Evolutionary conservation across 2,888 invertebrate species (phyloP).

Genomic region (Itoplectis maculator): DNA sequence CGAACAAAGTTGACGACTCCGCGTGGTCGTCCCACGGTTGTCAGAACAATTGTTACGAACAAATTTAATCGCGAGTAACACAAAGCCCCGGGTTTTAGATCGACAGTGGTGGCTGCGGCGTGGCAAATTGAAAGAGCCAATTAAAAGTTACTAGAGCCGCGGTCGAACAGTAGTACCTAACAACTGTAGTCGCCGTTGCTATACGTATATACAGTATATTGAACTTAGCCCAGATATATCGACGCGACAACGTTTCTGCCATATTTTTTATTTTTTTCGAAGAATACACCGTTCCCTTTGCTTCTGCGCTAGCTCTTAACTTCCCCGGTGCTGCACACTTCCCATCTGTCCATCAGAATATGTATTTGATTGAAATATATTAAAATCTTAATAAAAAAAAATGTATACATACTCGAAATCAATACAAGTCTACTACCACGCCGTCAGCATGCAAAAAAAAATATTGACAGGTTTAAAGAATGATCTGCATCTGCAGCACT

Average conservation of each 20-base stretch:
- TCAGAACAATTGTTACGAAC: conserved; percentile 60
- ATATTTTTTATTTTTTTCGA: background rate
- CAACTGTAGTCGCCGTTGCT: conserved; percentile 34
- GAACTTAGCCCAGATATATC: conserved; percentile 6
- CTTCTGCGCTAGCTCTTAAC: background rate
- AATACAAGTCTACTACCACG: no score
- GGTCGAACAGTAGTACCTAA: conserved; percentile 34
- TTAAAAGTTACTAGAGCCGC: conserved; percentile 76
- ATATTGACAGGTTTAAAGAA: no score
- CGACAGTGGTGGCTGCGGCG: conserved; percentile 24
- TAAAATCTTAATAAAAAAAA: no score
- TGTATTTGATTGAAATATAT: no score
- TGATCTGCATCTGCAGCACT: conserved; percentile 87
- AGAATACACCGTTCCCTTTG: background rate
- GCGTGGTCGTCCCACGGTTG: conserved; percentile 28
- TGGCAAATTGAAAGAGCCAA: conserved; percentile 77
- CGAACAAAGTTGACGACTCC: conserved; percentile 42
- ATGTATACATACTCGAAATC: no score
- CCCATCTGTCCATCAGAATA: background rate
- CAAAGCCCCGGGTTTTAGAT: conserved; percentile 55
- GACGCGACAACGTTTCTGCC: background rate
- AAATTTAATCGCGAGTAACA: conserved; percentile 72
- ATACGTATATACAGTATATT: conserved; percentile 18
- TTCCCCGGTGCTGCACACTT: background rate
- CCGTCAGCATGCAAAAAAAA: no score